These are phyloP conservation scores for Knipowitschia caucasica DNA, from an alignment of 2,797 vertebrate species.

Conservation along the genomic window DNA sequence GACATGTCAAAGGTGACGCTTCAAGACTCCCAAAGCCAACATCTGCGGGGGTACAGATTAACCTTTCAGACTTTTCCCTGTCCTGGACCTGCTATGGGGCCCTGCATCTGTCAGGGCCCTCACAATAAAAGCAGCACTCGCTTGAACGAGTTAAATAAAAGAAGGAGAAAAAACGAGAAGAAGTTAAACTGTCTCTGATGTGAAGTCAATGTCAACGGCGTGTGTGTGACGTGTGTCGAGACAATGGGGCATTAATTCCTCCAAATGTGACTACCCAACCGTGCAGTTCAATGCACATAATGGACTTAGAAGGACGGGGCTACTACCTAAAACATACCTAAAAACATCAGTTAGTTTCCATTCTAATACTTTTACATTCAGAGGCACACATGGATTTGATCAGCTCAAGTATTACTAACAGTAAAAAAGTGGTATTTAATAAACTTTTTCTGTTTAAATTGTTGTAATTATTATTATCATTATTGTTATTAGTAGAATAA, in stretches of 20 bases:
- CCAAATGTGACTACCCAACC: conserved; percentile 64
- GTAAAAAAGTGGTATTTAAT: neutral
- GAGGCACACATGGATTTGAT: neutral
- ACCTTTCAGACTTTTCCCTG: conserved; percentile 86
- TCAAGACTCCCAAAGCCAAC: conserved; percentile 88
- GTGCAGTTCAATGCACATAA: conserved; percentile 51
- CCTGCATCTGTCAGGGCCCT: conserved; percentile 78
- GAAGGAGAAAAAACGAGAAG: conserved; percentile 51
- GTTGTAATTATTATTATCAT: neutral
- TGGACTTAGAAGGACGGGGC: conserved; percentile 31
- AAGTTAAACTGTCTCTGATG: conserved; percentile 79
- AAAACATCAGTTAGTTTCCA: conserved; percentile 6
- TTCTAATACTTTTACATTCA: neutral
- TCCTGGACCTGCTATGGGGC: conserved; percentile 78
- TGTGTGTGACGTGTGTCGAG: conserved; percentile 73
- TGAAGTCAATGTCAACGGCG: conserved; percentile 76
- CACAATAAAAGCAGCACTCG: conserved; percentile 66
- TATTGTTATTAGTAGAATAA: neutral
- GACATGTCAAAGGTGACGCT: conserved; percentile 92
- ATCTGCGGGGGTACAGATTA: conserved; percentile 86
- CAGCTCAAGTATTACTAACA: neutral
- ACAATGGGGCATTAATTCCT: conserved; percentile 64
- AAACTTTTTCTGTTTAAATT: too few species aligned
- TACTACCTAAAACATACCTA: conserved; percentile 23
- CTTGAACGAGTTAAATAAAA: conserved; percentile 75